Percentiles rank a stretch among this genome's conserved stretches.
Evolutionary conservation across 2,888 invertebrate genomes (phyloP).

Genomic region (Nemotelus nigrinus): DNA sequence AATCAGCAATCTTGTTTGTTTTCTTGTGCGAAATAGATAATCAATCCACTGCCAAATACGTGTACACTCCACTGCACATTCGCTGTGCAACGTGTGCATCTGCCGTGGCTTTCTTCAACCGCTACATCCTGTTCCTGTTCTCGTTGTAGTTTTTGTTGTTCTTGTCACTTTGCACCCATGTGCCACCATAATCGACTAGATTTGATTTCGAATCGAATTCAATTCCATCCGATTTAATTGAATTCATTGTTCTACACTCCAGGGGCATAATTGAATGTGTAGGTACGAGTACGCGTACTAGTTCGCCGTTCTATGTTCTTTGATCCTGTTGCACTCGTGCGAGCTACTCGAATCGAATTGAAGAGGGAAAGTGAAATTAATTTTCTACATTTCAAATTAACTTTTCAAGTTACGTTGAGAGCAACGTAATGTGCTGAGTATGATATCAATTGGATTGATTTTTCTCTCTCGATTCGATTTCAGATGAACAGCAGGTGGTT

Average conservation of each 20-base stretch:
- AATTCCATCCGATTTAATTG: slow-evolving; percentile 41
- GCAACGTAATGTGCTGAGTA: neutral
- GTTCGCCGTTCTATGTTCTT: neutral
- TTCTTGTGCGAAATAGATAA: too few relatives aligned
- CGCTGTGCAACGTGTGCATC: too few relatives aligned
- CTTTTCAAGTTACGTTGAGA: neutral
- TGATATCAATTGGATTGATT: neutral
- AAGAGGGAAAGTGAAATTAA: slow-evolving; percentile 22
- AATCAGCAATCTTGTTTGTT: too few relatives aligned
- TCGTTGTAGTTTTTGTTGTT: too few relatives aligned
- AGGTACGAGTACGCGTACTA: neutral
- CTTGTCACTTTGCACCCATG: neutral
- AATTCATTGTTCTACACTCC: slow-evolving; percentile 35
- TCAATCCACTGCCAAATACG: too few relatives aligned
- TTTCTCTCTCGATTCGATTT: neutral
- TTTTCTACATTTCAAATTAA: slow-evolving; percentile 38
- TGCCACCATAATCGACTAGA: neutral
- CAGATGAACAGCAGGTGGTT: neutral
- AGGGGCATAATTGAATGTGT: slow-evolving; percentile 30
- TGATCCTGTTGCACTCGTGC: neutral
- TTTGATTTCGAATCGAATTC: slow-evolving; percentile 33
- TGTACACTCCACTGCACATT: too few relatives aligned
- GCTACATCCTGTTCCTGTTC: too few relatives aligned
- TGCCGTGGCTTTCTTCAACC: too few relatives aligned
- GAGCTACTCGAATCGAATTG: neutral